Base-by-base conservation (phyloP, 2,888 invertebrate species). In the Phania funesta region DNA sequence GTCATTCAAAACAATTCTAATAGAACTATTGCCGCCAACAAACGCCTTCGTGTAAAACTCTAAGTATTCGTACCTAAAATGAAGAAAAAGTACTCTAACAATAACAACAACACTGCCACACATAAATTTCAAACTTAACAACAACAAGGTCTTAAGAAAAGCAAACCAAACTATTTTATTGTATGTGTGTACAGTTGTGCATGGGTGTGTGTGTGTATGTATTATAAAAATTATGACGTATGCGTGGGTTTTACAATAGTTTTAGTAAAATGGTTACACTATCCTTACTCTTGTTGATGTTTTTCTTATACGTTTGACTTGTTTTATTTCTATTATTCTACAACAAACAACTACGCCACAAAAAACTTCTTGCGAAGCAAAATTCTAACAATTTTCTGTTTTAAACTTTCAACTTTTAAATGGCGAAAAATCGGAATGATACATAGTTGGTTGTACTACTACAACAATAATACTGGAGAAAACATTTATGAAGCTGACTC, bases 1-100 rank as follows among this genome's bases (percentile, higher is more conserved):
- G 46, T 68, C 76, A 70, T 78, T 82, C 68, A 82, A 62, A 50
- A 50, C 74, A 78, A 68, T 44, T 58, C 52, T 64, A 52, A 50
- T 29, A 78, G 82, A 74, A 82, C 64, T 64, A 50, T 82, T 82
- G 82, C 82, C 82, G 82, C 82, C 82, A 82, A 78, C 62, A 50
- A 74, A 74, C 78, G 74, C 78, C 74, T 82, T 64, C 74, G 38
- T 29, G 13, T 29, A 56, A 64, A 44, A 35, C 16, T 38, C 9
- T 56, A 32, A 56, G 35, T 65, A 48, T 32, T 22, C 20, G 38
- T 71, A 64, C 70, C 46, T 41, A 46, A 65, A 16, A 35, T 20
- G 5, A 18, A 54, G 1, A 18, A 32, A 9, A 35, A 32, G 18
- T 9, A 46, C 6, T 64, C 46, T n/a, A 35, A 38, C 0, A 48